Base-by-base conservation (phyloP, 92 coral and sea anemone species). In the Palythoa caribaeorum region DNA sequence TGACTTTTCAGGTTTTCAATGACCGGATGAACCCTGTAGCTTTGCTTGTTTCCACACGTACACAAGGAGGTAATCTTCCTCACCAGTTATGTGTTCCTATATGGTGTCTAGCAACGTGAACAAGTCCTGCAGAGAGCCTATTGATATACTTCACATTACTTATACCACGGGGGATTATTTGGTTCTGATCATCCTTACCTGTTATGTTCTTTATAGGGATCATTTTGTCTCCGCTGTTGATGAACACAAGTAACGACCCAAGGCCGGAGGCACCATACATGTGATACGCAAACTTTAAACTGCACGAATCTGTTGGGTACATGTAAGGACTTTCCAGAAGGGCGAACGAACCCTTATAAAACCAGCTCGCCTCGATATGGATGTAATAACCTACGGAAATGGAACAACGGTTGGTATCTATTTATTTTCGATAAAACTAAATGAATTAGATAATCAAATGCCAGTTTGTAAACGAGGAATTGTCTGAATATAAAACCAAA, bases 351-450 rank as follows among this genome's bases (percentile, higher is more conserved):
- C 97, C 97, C 78, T 87, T 87, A 38, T 62, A 9, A 60, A 65
- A 91, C 95, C 95, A 95, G 51, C 98, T 95, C 37, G 99, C 94
- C 65, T 97, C 99, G 5, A 93, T 86, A 66, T 97, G 98, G 92
- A 97, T 68, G 87, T 97, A 97, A 85, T 97, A 95, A 16, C 99
- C 97, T 40, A 17, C 17, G 52, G 38, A 65, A 59, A 70, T 4
- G 28, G 9, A n/a, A 20, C 3, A 17, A 17, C 21, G 28, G 28
- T 28, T 28, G 28, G 28, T 28, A 28, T 28, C 28, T 28, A 28
- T 28, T 28, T 28, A 28, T 28, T 28, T 28, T 28, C 28, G 28
- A 28, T 28, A 28, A 28, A 59, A 59, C 17, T 14, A 59, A 59
- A 59, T 59, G 3, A 15, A 14, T 11, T 13, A 17, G 3, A 59